Evolutionary conservation across 2,113 vertebrate species (phyloP), one percentile per base, ranked within the genome.

Genomic region (Cyprinodon brontotheroides): DNA sequence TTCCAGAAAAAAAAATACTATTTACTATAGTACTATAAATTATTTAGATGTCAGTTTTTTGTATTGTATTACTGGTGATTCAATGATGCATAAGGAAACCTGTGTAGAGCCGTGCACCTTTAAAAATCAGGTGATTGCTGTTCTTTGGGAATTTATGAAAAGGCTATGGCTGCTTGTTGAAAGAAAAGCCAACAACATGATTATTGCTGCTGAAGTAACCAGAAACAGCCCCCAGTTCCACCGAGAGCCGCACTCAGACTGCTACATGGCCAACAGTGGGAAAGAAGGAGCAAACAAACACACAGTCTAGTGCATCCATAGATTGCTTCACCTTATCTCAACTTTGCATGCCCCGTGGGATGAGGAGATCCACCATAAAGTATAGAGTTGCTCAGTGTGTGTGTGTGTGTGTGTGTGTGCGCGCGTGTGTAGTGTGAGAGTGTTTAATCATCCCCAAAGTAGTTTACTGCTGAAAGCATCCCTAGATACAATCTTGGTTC

Each of bases 391-490:
- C 29, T 76, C 12, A 50, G 70, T 62, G 17, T 61, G 61, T 78
- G 45, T 20, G 60, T 17, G 41, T 5, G 62, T 43, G 59, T 43
- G 37, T 62, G 70, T 62, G 70, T 62, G 17, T 61, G 61, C 75
- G 45, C 14, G 60, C 11, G 41, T 5, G 62, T 43, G 47, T 41
- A 29, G 59, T 43, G 37, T 62, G 70, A 59, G 22, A 61, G 65
- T 53, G 63, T 77, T 78, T 81, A 65, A 80, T 85, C 87, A 82
- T 72, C 39, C 67, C 29, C 62, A 74, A 78, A 81, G 67, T 57
- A 60, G 50, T 45, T 29, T 39, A 53, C 50, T 0, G n/a, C 59
- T 72, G 36, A 79, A 74, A 75, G 64, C 48, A 68, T 80, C 77
- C 68, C 73, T 37, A 78, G 77, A 77, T 63, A 68, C 65, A 71